These are phyloP conservation scores for Canis aureus DNA, from an alignment of 2,113 vertebrate species.

Conservation along the genomic window DNA sequence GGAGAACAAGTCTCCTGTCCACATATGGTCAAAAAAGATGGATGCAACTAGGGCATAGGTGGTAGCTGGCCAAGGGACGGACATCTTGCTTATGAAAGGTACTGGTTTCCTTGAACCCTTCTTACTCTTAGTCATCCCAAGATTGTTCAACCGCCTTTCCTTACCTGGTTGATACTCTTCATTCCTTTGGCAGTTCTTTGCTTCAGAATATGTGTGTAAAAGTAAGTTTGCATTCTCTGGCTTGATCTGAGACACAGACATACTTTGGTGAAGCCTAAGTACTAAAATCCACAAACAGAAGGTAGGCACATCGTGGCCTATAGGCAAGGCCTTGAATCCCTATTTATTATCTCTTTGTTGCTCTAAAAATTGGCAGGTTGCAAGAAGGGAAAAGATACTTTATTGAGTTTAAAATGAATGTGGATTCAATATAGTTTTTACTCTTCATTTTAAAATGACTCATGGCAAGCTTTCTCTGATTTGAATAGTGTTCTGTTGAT, in stretches of 20 bases:
- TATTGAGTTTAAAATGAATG: not conserved
- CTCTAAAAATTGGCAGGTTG: not conserved
- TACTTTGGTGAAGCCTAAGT: not conserved
- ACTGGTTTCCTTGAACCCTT: not conserved
- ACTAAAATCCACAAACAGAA: not conserved
- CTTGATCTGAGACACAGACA: not conserved
- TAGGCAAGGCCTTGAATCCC: not conserved
- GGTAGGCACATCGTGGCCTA: not conserved
- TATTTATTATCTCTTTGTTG: not conserved
- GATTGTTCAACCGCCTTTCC: not conserved
- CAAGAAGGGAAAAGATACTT: not conserved
- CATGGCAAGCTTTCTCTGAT: constrained; percentile 38
- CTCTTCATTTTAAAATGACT: constrained; percentile 33
- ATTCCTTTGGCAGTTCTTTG: not conserved
- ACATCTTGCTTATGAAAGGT: not conserved
- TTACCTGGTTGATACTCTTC: not conserved
- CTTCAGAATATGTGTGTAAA: constrained; percentile 1
- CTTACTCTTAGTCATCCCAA: not conserved
- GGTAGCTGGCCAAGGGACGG: not conserved
- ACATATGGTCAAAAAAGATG: not conserved
- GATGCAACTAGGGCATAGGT: not conserved
- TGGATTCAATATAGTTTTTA: not conserved
- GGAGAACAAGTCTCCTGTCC: not conserved
- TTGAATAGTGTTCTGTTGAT: constrained; percentile 26
- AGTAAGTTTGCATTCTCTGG: not conserved